Evolutionary conservation across 2,113 vertebrate genomes (phyloP), one percentile per base, ranked within the genome.

Genomic region (Dicrurus megarhynchus): DNA sequence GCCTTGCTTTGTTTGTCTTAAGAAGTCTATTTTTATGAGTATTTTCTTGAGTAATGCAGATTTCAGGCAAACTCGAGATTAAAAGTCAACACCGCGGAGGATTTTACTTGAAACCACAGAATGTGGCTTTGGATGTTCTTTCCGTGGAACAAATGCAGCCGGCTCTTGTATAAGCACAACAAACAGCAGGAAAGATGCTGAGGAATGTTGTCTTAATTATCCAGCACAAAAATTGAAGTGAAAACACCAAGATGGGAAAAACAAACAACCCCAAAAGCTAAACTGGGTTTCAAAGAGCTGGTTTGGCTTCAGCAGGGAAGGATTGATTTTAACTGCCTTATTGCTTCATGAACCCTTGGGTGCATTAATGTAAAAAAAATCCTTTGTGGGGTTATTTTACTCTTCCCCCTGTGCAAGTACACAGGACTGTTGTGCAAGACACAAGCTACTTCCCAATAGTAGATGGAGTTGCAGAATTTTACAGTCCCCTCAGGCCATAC

Each of bases 131-230:
- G 57, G 64, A 70, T 84, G n/a, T 59, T 76, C 50, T 67, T 75
- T 96, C 74, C 20, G 12, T 5, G 49, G 68, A 81, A 64, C 35
- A 49, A 88, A 87, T 11, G 42, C 83, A 71, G 83, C 78, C 0
- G 3, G 57, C n/a, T 90, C 84, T 90, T 75, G 46, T 89, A 78
- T 92, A 87, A 94, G 42, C 86, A 71, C 73, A 78, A 53, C 92
- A 94, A 93, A 63, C 76, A 95, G 92, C 90, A 89, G 88, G 86
- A 64, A 81, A 74, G 88, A 94, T 93, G 96, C 69, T 78, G 83
- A 81, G 92, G 85, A 95, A 94, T 77, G 92, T 49, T 93, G 90
- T 60, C 52, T 59, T 93, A 94, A 90, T 94, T 92, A 94, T 50
- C 49, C 76, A 39, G 79, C 46, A 46, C 26, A 33, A 86, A 87